These are phyloP conservation scores for Pteruthius melanotis DNA, from an alignment of 2,113 vertebrate species.

Conservation along the genomic window DNA sequence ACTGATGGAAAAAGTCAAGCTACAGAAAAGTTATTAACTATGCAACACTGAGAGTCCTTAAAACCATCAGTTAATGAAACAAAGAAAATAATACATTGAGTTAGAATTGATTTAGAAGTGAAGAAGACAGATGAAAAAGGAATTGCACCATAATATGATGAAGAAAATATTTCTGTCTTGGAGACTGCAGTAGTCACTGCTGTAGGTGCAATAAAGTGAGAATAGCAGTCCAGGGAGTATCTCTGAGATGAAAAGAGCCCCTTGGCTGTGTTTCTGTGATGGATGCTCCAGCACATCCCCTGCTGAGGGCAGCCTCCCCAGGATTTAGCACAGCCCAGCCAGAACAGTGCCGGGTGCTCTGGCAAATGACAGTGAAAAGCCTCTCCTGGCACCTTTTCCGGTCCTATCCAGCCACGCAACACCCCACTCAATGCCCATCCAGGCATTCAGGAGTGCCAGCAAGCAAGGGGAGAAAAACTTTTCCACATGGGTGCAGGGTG, in stretches of 20 bases:
- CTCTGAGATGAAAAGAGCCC: not conserved
- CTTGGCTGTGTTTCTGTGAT: not conserved
- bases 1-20: constrained; percentile 62
- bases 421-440: accelerated
- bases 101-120: constrained; percentile 54
- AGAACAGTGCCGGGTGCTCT: not conserved
- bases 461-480: not conserved
- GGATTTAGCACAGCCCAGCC: not conserved
- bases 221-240: not conserved
- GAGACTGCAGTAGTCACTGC: not conserved
- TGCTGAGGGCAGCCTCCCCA: not conserved
- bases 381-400: not conserved
- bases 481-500: accelerated
- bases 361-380: not conserved
- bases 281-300: not conserved
- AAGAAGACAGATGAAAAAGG: constrained; percentile 42
- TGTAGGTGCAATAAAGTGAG: not conserved
- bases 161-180: constrained; percentile 20
- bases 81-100: constrained; percentile 42
- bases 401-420: not conserved
- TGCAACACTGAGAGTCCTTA: constrained; percentile 50
- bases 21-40: constrained; percentile 63
- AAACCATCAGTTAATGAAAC: constrained; percentile 59
- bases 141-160: not conserved
- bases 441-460: not conserved